Evolutionary conservation across 2,888 invertebrate species (phyloP).

Genomic region (Sminthurinus aureus): DNA sequence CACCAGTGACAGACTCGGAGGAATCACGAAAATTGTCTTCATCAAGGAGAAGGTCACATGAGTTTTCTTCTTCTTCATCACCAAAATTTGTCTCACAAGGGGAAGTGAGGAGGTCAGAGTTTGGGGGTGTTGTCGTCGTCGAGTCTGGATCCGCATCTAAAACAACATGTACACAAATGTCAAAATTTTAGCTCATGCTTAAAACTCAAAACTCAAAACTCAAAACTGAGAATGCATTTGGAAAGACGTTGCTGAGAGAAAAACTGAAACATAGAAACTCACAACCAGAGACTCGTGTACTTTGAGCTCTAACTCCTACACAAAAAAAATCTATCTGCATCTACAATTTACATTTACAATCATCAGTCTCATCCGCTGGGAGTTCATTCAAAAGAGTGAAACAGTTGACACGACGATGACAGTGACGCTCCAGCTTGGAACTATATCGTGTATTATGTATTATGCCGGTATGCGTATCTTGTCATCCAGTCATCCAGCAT

Average conservation of each 20-base stretch:
- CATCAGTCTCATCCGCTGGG: background rate
- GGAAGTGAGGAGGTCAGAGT: slow-evolving; percentile 59
- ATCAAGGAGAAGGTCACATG: slow-evolving; percentile 60
- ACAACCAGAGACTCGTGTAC: background rate
- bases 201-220: no score
- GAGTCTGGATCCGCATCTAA: slow-evolving; percentile 60
- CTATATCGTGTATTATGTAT: no score
- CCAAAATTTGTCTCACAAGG: slow-evolving; percentile 59
- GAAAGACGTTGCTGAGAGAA: no score
- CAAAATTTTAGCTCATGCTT: no score
- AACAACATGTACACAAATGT: no score
- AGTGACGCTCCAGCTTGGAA: no score
- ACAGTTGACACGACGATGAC: background rate
- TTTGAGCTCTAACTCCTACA: background rate
- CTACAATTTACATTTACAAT: no score
- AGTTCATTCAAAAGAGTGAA: slow-evolving; percentile 1
- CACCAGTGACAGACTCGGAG: slow-evolving; percentile 58
- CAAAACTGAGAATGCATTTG: no score
- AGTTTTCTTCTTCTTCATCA: slow-evolving; percentile 60
- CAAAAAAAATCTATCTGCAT: no score
- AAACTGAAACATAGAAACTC: background rate
- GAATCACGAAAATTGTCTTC: slow-evolving; percentile 59
- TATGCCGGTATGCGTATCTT: no score
- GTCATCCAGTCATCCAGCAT: no score
- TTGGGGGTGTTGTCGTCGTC: slow-evolving; percentile 60